Evolutionary conservation across 2,888 invertebrate genomes (phyloP), one percentile per base, ranked within the genome.

Genomic region (Mythimna loreyi): DNA sequence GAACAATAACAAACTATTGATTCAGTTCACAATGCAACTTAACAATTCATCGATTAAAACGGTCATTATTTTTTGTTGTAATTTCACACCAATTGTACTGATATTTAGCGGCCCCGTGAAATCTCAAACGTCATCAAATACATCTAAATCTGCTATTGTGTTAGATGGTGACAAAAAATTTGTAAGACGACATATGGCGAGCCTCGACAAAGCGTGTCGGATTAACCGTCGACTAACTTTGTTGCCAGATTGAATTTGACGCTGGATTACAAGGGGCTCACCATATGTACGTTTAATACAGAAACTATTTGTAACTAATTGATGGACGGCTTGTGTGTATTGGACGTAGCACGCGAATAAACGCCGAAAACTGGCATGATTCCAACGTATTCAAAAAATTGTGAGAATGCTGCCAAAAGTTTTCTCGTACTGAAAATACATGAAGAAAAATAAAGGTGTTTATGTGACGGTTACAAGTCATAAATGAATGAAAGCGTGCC

Each of bases 121-220:
- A 94, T 93, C 87, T 83, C 87, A 92, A 86, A 88, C 89, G 91
- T 92, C 92, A 92, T 92, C 92, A 89, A 89, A 91, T 86, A 87
- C 82, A 82, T 87, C 87, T 89, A 88, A 92, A 89, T 90, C 90
- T 82, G n/a, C 81, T 76, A 93, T 94, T 95, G 93, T 94, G 81
- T 70, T 49, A 59, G 58, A 76, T 81, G 83, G 82, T 85, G 88
- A 90, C 91, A 90, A 87, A 88, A 87, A 83, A 0, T 83, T 92
- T 92, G 91, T 92, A 92, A 94, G 94, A 92, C 91, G 93, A 90
- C 95, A 95, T 94, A 94, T 95, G 94, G 93, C 89, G 81, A 28
- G 59, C n/a, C 25, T 80, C 78, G 77, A 89, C 88, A 90, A 92
- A 91, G 91, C 90, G 78, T 82, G 85, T 83, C 86, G 90, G 95